A percentile compares a stretch with the other conserved stretches of the same genome.
Conservation (phyloP, 2,113 vertebrate species). For the Odocoileus hemionus region DNA sequence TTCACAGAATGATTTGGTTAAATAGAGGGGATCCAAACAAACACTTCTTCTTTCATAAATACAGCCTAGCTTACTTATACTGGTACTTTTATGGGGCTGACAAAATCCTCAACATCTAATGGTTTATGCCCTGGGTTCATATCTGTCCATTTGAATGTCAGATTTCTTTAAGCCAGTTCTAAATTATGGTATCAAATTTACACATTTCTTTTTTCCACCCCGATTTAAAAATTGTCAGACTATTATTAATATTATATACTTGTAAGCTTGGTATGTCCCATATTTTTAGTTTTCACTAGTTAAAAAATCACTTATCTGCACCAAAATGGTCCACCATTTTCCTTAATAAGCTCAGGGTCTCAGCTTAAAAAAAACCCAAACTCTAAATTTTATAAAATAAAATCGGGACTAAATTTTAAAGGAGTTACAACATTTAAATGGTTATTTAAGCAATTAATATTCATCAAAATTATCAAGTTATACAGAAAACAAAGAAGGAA, state of each 20-base stretch:
- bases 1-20: slow-evolving; percentile 13
- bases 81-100: neutral
- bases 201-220: neutral
- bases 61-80: neutral
- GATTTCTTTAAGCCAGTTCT: neutral
- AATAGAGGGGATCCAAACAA: neutral
- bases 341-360: neutral
- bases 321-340: neutral
- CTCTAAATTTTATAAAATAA: neutral
- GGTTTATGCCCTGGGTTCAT: neutral
- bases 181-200: neutral
- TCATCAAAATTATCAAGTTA: neutral
- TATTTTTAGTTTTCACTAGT: neutral
- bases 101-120: neutral
- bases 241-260: neutral
- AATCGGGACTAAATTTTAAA: neutral
- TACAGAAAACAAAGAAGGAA: neutral
- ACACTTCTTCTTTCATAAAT: neutral
- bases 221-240: neutral
- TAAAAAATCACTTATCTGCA: neutral
- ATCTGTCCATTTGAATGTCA: neutral
- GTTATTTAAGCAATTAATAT: neutral
- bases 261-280: neutral
- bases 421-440: neutral
- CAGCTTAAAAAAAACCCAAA: neutral